A percentile compares a stretch with the other conserved stretches of the same genome.
phyloP scores from a whole-genome alignment of 2,888 invertebrate genomes.

The Congeria kusceri region DNA sequence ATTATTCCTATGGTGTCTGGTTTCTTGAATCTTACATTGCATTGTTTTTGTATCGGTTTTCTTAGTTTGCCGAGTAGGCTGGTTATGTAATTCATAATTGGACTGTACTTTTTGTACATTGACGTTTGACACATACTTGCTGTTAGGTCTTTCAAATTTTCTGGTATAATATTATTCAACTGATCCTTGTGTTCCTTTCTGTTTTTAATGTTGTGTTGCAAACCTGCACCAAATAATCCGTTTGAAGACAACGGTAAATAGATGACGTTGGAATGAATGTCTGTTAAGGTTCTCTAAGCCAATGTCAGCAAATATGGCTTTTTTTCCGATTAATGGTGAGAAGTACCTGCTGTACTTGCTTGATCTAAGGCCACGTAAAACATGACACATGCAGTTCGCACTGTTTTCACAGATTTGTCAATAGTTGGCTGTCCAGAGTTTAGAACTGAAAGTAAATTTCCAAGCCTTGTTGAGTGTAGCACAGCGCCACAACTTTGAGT shows the following conservation, averaged over 20 bases:
- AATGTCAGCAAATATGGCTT: slow-evolving; percentile 42
- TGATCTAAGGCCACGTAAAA: slow-evolving; percentile 50
- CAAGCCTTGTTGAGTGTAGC: slow-evolving; percentile 47
- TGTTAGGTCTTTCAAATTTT: slow-evolving; percentile 8
- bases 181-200: slow-evolving; percentile 54
- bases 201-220: slow-evolving; percentile 41
- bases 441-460: slow-evolving; percentile 31
- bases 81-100: no score
- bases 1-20: not conserved
- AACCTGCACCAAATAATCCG: slow-evolving; percentile 45
- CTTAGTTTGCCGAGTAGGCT: no score
- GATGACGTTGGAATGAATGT: no score
- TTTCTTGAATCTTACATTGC: no score
- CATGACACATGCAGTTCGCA: slow-evolving; percentile 45
- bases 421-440: slow-evolving; percentile 23
- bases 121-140: no score
- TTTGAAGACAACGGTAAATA: slow-evolving; percentile 35
- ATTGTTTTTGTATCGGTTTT: not conserved
- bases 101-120: no score
- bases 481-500: slow-evolving; percentile 11
- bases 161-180: slow-evolving; percentile 30
- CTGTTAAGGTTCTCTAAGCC: slow-evolving; percentile 30
- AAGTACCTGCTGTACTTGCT: slow-evolving; percentile 42
- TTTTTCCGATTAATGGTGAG: slow-evolving; percentile 45
- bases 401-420: slow-evolving; percentile 28